These are phyloP conservation scores for Ptilonorhynchus violaceus DNA, from an alignment of 2,113 vertebrate genomes.

Conservation along the genomic window DNA sequence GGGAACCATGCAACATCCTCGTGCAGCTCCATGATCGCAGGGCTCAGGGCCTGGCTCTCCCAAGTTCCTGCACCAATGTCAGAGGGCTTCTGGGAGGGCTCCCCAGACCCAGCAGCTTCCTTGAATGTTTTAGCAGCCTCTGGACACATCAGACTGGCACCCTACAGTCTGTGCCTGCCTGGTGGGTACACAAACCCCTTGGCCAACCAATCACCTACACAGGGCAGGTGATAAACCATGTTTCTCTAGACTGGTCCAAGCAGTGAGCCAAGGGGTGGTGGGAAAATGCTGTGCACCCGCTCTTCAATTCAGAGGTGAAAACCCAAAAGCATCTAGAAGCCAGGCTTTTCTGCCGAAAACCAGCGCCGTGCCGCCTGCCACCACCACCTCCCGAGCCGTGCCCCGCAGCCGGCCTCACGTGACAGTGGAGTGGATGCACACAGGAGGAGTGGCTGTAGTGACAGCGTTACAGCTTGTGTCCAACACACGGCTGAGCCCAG, in stretches of 20 bases:
- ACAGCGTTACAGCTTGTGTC: conserved; percentile 13
- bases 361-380: accelerated
- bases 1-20: background rate
- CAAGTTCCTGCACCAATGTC: background rate
- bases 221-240: background rate
- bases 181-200: background rate
- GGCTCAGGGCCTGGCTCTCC: background rate
- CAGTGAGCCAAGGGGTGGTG: background rate
- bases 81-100: background rate
- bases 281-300: accelerated
- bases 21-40: background rate
- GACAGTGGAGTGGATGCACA: conserved; percentile 7
- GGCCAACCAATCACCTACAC: background rate
- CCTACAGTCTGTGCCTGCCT: background rate
- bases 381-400: background rate
- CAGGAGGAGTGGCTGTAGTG: conserved; percentile 53
- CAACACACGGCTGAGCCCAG: conserved; percentile 35
- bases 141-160: background rate
- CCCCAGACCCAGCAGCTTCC: background rate
- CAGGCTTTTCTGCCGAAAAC: background rate
- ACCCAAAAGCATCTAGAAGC: background rate
- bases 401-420: background rate
- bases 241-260: background rate
- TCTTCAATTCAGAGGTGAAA: background rate
- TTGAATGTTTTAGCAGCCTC: background rate